Conservation (phyloP, 1,140 invertebrate species). For the Delia radicum region DNA sequence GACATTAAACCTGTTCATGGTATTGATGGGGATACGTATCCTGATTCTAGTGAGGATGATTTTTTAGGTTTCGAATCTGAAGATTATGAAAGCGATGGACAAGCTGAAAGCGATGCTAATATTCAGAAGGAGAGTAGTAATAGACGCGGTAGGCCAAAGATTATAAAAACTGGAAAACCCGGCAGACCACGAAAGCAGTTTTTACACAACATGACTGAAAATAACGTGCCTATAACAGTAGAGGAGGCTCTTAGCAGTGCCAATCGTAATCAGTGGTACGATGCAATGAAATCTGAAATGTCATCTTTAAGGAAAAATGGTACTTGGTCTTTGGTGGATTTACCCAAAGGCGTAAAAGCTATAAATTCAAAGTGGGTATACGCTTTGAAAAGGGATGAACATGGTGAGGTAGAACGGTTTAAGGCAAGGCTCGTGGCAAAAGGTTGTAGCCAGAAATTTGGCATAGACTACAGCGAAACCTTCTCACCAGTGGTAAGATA, state of each 20-base stretch:
- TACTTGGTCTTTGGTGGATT: conserved; percentile 33
- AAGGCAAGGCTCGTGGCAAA: too few relatives aligned
- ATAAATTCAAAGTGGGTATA: conserved; percentile 20
- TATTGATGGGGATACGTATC: too few relatives aligned
- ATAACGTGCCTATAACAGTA: conserved; percentile 9
- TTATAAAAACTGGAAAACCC: not conserved
- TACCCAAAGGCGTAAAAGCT: not conserved
- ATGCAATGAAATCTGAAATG: conserved; percentile 32
- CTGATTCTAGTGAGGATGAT: not conserved
- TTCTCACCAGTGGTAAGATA: conserved; percentile 30
- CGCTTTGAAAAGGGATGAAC: not conserved
- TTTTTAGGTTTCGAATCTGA: not conserved
- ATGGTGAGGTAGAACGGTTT: conserved; percentile 5
- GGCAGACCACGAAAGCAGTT: not conserved
- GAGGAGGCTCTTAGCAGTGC: not conserved
- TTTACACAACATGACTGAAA: not conserved
- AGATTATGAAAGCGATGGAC: not conserved
- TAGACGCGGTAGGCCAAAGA: not conserved
- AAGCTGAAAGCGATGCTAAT: not conserved
- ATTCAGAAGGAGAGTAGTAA: not conserved
- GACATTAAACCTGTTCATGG: too few relatives aligned
- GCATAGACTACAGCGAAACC: conserved; percentile 20
- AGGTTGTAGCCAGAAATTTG: conserved; percentile 38
- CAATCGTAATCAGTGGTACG: conserved; percentile 34
- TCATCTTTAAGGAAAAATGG: conserved; percentile 13